These are phyloP conservation scores for Drosophila hawaiiensis DNA, from an alignment of 2,888 invertebrate genomes.

Conservation along the genomic window DNA sequence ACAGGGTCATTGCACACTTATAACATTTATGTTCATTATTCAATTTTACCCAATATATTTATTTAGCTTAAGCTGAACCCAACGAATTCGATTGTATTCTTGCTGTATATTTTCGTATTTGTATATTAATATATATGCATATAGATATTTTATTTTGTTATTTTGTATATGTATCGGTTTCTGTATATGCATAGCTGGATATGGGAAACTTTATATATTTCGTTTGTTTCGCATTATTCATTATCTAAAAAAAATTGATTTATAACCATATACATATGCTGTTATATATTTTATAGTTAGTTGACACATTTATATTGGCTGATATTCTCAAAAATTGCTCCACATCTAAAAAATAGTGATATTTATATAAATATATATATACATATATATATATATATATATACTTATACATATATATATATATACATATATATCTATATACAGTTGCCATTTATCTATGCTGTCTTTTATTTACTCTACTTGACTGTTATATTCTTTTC, in stretches of 20 bases:
- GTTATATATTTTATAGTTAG: slow-evolving; percentile 6
- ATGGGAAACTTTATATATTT: slow-evolving; percentile 15
- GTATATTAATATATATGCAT: slow-evolving; percentile 1
- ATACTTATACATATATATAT: slow-evolving; percentile 25
- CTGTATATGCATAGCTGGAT: slow-evolving; percentile 26
- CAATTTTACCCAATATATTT: not conserved
- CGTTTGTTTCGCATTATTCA: not conserved
- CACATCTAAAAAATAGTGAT: slow-evolving; percentile 59
- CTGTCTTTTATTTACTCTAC: not conserved
- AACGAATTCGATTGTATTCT: not conserved
- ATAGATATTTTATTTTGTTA: not conserved
- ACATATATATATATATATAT: not conserved
- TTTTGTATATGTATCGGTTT: slow-evolving; percentile 13
- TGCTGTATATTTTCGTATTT: slow-evolving; percentile 18
- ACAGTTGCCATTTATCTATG: not conserved
- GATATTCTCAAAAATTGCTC: slow-evolving; percentile 35
- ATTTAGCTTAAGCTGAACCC: not conserved
- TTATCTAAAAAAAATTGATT: slow-evolving; percentile 14
- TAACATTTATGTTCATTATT: slow-evolving; percentile 8
- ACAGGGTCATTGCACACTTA: slow-evolving; percentile 14
- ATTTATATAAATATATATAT: slow-evolving; percentile 29
- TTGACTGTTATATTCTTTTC: not conserved
- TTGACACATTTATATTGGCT: slow-evolving; percentile 24
- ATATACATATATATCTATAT: slow-evolving; percentile 3
- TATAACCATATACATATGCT: not conserved